Conservation (phyloP, 2,113 vertebrate genomes). For the Eulemur rufifrons region DNA sequence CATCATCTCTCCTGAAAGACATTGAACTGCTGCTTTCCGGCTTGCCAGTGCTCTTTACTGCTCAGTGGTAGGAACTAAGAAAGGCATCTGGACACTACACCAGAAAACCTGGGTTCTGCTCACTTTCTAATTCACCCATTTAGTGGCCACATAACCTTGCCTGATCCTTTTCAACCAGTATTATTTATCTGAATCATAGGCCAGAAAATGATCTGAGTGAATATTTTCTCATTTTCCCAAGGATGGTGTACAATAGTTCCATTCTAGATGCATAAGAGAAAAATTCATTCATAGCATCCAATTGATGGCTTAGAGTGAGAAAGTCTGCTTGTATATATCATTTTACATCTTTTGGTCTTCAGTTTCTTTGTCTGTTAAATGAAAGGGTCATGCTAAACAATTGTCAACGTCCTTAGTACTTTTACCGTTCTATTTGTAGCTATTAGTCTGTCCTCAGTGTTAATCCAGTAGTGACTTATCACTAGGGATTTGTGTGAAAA, state of each 20-base stretch:
- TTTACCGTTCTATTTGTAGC: not conserved
- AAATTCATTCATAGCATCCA: not conserved
- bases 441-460: not conserved
- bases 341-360: not conserved
- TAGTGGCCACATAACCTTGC: not conserved
- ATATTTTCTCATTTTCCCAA: not conserved
- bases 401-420: not conserved
- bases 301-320: not conserved
- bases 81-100: not conserved
- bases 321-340: not conserved
- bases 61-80: not conserved
- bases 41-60: not conserved
- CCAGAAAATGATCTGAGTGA: conserved; percentile 20
- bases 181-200: not conserved
- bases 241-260: not conserved
- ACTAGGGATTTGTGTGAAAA: not conserved
- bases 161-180: not conserved
- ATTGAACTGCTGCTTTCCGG: not conserved
- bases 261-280: not conserved
- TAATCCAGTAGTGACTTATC: not conserved
- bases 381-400: not conserved
- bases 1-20: not conserved
- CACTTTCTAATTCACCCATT: not conserved
- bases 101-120: not conserved
- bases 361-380: not conserved